phyloP scores from a whole-genome alignment of 2,113 vertebrate genomes.

The Chroicocephalus ridibundus region DNA sequence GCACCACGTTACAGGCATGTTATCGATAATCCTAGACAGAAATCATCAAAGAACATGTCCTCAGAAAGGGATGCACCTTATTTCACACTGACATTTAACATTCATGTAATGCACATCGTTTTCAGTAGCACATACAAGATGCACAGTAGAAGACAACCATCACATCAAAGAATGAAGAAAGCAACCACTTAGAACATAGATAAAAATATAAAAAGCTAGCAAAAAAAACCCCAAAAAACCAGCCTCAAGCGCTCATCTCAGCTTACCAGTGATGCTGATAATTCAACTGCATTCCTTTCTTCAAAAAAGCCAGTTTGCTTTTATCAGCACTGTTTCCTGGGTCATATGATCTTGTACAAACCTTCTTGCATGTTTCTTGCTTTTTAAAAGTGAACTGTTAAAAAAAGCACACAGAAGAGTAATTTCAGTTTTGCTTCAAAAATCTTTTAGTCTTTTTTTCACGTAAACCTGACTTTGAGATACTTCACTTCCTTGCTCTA shows the following conservation, averaged over 20 bases:
- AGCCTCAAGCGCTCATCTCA: not conserved
- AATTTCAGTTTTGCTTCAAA: not conserved
- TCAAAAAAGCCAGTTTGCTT: slow-evolving; percentile 82
- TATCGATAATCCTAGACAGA: slow-evolving; percentile 87
- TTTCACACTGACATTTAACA: not conserved
- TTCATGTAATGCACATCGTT: not conserved
- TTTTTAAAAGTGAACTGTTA: slow-evolving; percentile 84
- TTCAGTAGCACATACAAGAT: not conserved
- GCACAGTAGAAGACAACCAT: not conserved
- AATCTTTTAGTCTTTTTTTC: not conserved
- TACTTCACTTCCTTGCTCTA: not conserved
- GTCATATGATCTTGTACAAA: slow-evolving; percentile 78
- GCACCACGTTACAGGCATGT: slow-evolving; percentile 94
- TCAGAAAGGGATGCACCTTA: not conserved
- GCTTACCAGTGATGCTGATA: slow-evolving; percentile 88
- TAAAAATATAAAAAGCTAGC: not conserved
- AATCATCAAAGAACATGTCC: slow-evolving; percentile 3
- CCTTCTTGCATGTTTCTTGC: slow-evolving; percentile 72
- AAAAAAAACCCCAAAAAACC: not conserved
- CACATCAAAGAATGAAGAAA: not conserved
- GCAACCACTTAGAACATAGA: not conserved
- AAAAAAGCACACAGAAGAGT: not conserved
- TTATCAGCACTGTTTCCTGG: slow-evolving; percentile 65
- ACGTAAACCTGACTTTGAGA: not conserved
- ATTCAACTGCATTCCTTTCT: slow-evolving; percentile 86